Base-by-base conservation (phyloP, 1,140 invertebrate genomes). In the Aricia agestis region DNA sequence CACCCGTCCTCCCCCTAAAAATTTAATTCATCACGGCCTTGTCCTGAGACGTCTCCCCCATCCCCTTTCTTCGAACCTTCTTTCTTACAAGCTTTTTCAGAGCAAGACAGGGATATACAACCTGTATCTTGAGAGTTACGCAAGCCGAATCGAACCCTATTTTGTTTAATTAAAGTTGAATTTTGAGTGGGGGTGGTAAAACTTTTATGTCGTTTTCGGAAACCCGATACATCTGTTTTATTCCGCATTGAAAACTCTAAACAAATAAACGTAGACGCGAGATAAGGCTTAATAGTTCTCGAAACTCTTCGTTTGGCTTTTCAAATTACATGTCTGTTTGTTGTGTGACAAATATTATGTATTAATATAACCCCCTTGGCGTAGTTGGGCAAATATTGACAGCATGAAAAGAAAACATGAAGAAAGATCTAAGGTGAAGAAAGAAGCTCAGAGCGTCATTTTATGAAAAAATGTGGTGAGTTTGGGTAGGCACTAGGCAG, bases 21-120 rank as follows among this genome's bases (percentile, higher is more conserved):
- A 91, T 91, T 91, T 91, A 91, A 91, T 91, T 91, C 89, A 91
- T 91, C 89, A 91, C 86, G 79, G 82, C 80, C 77, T 75, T 15
- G 13, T 52, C 45, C 80, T 82, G 86, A 89, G 86, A 89, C 86
- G 87, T 85, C 86, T 89, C 86, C 83, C 81, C 75, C 82, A 81
- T 82, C 87, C 88, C 86, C 81, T 87, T 88, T 88, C 83, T 89
- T 87, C 77, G 82, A 75, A 86, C 85, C 85, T 90, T 89, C 89
- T 91, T 91, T 89, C 89, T 89, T 90, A 84, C 84, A 84, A 84
- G 84, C 84, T 89, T 89, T 89, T 90, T 90, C 81, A 77, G 82
- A 83, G 82, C 77, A 84, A 82, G 82, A 87, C 78, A 69, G 78
- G 69, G 70, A 77, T 75, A 80, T 72, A 74, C 74, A 81, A 67